phyloP scores from a whole-genome alignment of 2,888 invertebrate species.

The Julus scanicus region DNA sequence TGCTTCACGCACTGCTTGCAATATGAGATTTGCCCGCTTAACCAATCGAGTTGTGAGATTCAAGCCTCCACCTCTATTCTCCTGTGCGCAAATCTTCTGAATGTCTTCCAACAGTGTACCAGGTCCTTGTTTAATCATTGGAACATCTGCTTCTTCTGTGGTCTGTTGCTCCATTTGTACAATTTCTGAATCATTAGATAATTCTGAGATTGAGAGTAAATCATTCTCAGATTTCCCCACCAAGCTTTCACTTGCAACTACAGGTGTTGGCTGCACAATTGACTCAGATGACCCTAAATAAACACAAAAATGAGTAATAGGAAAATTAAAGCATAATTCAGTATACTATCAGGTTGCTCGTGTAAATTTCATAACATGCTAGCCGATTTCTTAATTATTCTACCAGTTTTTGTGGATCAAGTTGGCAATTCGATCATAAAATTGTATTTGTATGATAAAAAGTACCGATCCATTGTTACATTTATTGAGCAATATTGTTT shows the following conservation, averaged over 20 bases:
- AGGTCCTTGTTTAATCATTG: conserved; percentile 5
- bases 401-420: neutral
- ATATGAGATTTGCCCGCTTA: conserved; percentile 73
- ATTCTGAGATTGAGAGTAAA: neutral
- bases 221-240: neutral
- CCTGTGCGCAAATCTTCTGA: neutral
- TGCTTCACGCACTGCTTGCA: conserved; percentile 72
- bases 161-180: conserved; percentile 2
- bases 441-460: too few relatives aligned
- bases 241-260: neutral
- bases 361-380: too few relatives aligned
- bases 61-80: conserved; percentile 16
- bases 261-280: neutral
- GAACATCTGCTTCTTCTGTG: conserved; percentile 22
- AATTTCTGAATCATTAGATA: neutral
- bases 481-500: neutral
- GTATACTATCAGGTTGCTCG: too few relatives aligned
- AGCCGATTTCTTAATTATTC: too few relatives aligned
- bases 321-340: too few relatives aligned
- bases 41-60: conserved; percentile 63
- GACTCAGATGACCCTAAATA: neutral
- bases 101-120: conserved; percentile 40
- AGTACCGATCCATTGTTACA: too few relatives aligned
- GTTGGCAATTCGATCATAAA: neutral
- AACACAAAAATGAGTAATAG: neutral